Evolutionary conservation across 2,888 invertebrate species (phyloP), one percentile per base, ranked within the genome.

Genomic region (Morpho achilles): DNA sequence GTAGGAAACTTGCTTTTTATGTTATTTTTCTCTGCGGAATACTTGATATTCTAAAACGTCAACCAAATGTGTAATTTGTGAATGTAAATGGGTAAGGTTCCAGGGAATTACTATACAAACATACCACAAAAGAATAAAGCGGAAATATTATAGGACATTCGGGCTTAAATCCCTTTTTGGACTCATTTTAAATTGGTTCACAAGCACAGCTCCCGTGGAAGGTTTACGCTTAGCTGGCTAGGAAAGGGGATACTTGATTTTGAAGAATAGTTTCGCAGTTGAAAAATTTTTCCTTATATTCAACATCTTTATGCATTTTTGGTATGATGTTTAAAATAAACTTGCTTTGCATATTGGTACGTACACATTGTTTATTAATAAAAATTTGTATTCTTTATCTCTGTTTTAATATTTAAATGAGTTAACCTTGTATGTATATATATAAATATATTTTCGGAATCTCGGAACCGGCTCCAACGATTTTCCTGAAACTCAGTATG

Each of bases 71-170:
- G 44, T 39, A 44, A 45, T 45, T 45, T 45, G 45, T 52, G 10
- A 53, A 53, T 40, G 53, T 16, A 16, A 16, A 16, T 16, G 16
- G 16, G 16, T 39, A 7, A 39, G 22, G 39, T 53, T 53, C 52
- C 22, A 41, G 16, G 40, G 40, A 10, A 7, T 39, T 40, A 39
- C 45, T 53, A 46, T 46, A 53, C 46, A 53, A 53, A 53, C 46
- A 53, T 41, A 42, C 32, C 50, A 50, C 49, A 55, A 55, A 50
- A 50, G 50, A 55, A 49, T 50, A 50, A 55, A 55, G 39, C 55
- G 16, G 43, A 50, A 55, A 55, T 55, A 55, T 50, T 55, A 50
- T 55, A 50, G 55, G 55, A 50, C 50, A 55, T 55, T 49, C 55
- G 43, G 39, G 48, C 49, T 55, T 49, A 43, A 50, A 44, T 44